Evolutionary conservation across 1,140 invertebrate species (phyloP).

Genomic region (Lepidostoma basale): DNA sequence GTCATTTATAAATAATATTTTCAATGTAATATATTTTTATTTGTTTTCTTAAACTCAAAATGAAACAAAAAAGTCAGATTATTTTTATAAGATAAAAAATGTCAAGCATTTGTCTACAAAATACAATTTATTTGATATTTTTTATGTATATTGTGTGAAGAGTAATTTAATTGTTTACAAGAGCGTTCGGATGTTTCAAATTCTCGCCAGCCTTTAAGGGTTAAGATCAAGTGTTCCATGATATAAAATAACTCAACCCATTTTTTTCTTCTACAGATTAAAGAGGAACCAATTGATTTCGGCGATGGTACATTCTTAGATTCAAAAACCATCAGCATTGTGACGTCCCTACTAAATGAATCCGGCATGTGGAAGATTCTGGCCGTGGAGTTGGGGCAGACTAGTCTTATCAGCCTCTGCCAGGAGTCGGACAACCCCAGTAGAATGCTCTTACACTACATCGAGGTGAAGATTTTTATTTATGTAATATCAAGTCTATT

Average conservation of each 20-base stretch:
- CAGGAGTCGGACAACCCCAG: slow-evolving; percentile 12
- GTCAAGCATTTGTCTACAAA: too few relatives aligned
- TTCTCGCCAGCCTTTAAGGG: not conserved
- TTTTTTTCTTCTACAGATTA: not conserved
- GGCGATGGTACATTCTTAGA: not conserved
- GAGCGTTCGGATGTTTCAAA: not conserved
- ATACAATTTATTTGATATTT: too few relatives aligned
- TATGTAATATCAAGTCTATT: too few relatives aligned
- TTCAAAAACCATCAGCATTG: not conserved
- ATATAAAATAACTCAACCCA: not conserved
- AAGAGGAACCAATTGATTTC: slow-evolving; percentile 16
- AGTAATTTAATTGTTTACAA: not conserved
- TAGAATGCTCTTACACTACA: slow-evolving; percentile 1
- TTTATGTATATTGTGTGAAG: too few relatives aligned
- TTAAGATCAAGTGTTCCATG: not conserved
- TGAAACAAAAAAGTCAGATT: too few relatives aligned
- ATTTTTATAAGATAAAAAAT: too few relatives aligned
- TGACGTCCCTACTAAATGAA: not conserved
- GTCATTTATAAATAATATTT: too few relatives aligned
- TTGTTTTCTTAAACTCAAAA: too few relatives aligned
- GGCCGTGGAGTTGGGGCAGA: not conserved
- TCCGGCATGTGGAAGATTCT: slow-evolving; percentile 9
- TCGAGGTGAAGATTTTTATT: not conserved
- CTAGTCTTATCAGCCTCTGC: not conserved
- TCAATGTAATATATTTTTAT: too few relatives aligned